Conservation (phyloP, 1,140 invertebrate genomes). For the Drosophila novamexicana region DNA sequence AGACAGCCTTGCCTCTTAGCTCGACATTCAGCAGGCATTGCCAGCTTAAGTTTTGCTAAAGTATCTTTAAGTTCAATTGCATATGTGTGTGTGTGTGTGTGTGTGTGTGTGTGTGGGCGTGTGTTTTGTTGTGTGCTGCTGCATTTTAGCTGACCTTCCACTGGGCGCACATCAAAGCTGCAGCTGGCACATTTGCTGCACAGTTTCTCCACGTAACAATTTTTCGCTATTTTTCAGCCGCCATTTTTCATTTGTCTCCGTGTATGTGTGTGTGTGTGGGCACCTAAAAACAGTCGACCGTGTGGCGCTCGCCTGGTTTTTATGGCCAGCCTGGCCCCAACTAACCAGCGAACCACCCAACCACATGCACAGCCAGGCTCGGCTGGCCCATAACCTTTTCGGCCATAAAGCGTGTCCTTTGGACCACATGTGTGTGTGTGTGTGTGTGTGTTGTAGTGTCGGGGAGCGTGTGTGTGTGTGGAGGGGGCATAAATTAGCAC, state of each 20-base stretch:
- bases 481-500: slow-evolving; percentile 78
- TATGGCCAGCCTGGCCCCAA: slow-evolving; percentile 60
- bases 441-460: not conserved
- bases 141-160: slow-evolving; percentile 37
- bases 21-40: not conserved
- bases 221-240: slow-evolving; percentile 57
- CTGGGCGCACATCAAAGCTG: slow-evolving; percentile 51
- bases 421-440: slow-evolving; percentile 25
- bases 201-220: slow-evolving; percentile 39
- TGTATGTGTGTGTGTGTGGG: slow-evolving; percentile 30
- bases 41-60: not conserved
- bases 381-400: slow-evolving; percentile 68
- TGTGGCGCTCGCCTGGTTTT: slow-evolving; percentile 77
- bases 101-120: slow-evolving; percentile 8
- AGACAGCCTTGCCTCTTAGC: too few species aligned
- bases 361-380: slow-evolving; percentile 24
- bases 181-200: slow-evolving; percentile 33
- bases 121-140: slow-evolving; percentile 11
- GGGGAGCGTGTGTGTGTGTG: slow-evolving; percentile 3
- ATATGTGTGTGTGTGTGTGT: not conserved
- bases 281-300: slow-evolving; percentile 76
- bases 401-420: slow-evolving; percentile 72
- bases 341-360: slow-evolving; percentile 2
- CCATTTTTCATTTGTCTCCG: slow-evolving; percentile 69
- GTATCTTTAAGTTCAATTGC: not conserved